These are phyloP conservation scores for Aleiodes testaceus DNA, from an alignment of 2,888 invertebrate species.

Conservation along the genomic window DNA sequence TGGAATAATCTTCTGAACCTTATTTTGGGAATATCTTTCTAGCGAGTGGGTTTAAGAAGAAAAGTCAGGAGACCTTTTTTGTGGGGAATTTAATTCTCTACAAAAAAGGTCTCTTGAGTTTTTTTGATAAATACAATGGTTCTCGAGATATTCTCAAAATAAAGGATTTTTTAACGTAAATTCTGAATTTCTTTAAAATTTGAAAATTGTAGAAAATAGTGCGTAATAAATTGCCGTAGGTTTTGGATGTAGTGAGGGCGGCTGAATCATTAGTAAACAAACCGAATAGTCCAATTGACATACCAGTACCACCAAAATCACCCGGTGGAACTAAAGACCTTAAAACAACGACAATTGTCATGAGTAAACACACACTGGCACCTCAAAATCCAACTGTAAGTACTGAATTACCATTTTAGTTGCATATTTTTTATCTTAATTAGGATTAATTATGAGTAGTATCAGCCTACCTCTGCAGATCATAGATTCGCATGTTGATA, in stretches of 20 bases:
- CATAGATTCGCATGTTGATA: neutral
- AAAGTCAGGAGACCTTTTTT: too few species aligned
- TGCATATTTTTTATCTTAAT: slow-evolving; percentile 6
- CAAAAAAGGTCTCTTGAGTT: too few species aligned
- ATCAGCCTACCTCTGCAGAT: neutral
- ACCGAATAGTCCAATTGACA: slow-evolving; percentile 74
- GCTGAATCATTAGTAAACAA: slow-evolving; percentile 86
- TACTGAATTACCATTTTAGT: slow-evolving; percentile 52
- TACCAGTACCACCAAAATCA: slow-evolving; percentile 81
- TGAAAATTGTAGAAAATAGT: slow-evolving; percentile 31
- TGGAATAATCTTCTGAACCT: too few species aligned
- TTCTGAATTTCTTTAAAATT: slow-evolving; percentile 4
- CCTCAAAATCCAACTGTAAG: slow-evolving; percentile 79
- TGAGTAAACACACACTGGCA: slow-evolving; percentile 93
- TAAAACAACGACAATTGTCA: slow-evolving; percentile 94
- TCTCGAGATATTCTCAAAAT: too few species aligned
- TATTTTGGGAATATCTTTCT: too few species aligned
- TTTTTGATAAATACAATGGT: too few species aligned
- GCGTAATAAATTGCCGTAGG: slow-evolving; percentile 73
- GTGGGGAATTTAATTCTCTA: too few species aligned
- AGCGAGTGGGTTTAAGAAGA: too few species aligned
- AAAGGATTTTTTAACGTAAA: neutral
- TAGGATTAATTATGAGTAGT: slow-evolving; percentile 4
- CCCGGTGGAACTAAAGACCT: slow-evolving; percentile 80
- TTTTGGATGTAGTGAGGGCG: slow-evolving; percentile 91